Evolutionary conservation across 1,140 invertebrate genomes (phyloP).

Genomic region (Elysia chlorotica): DNA sequence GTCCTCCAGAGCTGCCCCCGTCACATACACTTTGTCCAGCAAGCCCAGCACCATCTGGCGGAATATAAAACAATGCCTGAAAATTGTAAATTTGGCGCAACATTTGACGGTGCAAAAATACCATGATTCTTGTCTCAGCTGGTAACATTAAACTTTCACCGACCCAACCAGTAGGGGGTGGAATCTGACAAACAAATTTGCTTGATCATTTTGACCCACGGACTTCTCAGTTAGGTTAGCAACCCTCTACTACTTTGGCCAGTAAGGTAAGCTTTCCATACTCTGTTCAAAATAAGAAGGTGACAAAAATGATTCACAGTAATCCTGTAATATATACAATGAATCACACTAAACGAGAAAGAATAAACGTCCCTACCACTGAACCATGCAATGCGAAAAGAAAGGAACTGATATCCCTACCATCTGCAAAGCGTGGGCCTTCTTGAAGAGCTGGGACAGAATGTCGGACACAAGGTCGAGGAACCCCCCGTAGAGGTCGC

Average conservation of each 20-base stretch:
- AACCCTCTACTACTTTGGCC: background rate
- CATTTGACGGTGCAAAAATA: too few species aligned
- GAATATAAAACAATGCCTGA: slow-evolving; percentile 6
- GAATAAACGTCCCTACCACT: background rate
- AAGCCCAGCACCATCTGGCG: slow-evolving; percentile 38
- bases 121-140: too few species aligned
- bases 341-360: background rate
- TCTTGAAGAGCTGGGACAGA: too few species aligned
- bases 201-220: background rate
- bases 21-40: slow-evolving; percentile 36
- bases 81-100: too few species aligned
- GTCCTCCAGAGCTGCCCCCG: slow-evolving; percentile 23
- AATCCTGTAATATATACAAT: background rate
- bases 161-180: too few species aligned
- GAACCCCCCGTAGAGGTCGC: too few species aligned
- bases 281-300: too few species aligned
- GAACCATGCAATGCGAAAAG: background rate
- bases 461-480: too few species aligned
- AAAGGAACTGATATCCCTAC: too few species aligned
- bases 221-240: background rate
- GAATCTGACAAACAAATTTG: background rate
- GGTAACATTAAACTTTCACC: too few species aligned
- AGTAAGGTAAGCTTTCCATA: too few species aligned
- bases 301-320: background rate
- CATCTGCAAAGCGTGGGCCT: background rate